Base-by-base conservation (phyloP, 2,113 vertebrate genomes). In the Gavialis gangeticus region DNA sequence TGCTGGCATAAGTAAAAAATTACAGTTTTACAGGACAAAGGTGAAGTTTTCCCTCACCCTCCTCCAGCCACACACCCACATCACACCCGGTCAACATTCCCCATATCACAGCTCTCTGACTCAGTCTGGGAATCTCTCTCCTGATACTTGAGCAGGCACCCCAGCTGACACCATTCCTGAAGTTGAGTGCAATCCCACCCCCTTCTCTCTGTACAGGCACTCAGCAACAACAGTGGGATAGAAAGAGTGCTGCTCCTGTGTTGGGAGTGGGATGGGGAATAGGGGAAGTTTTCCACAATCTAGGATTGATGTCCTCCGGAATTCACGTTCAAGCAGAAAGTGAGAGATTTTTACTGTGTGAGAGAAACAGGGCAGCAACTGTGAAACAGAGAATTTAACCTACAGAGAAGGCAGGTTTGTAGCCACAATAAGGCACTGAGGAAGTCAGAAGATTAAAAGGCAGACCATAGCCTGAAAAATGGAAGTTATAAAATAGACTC, bases 351-450 rank as follows among this genome's bases (percentile, higher is more conserved):
- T 82, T 94, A 66, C 71, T 91, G 90, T 66, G 25, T 21, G 76
- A 69, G 63, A 91, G 82, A 86, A 87, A 94, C 88, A 95, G 71
- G 85, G 92, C 79, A 92, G 84, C 95, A 95, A 95, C 94, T 96
- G 96, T 55, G 84, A 91, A 90, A 64, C 81, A 67, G 0, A 1
- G 86, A 54, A 28, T 56, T 13, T 0, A 58, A 91, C 92, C 75
- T 88, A 89, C 92, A 79, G 92, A 92, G 87, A 85, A 91, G 86
- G 86, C 93, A 63, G 73, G 11, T 93, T 56, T 59, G 60, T 88
- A 69, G 84, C 63, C 76, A 63, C 78, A 84, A 79, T 73, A 85
- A 62, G 81, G 10, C 28, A 27, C 21, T 5, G 0, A 63, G n/a
- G 81, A 63, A 78, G 92, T 57, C 5, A 37, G 73, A 60, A 59